phyloP scores from a whole-genome alignment of 35 echinoderm and acorn worm species.

The Eucidaris tribuloides region DNA sequence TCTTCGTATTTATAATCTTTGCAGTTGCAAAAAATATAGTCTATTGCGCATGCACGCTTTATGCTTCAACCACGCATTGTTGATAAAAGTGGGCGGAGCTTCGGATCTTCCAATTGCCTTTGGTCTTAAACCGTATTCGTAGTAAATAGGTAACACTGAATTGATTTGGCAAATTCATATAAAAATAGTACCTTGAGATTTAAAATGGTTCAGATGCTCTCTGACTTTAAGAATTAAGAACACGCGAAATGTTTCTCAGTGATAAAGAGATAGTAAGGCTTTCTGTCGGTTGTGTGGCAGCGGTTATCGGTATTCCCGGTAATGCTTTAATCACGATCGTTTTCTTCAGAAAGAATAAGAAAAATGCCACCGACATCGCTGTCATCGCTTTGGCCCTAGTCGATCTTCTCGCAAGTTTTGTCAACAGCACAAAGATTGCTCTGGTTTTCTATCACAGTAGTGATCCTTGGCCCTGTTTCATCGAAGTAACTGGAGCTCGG shows the following conservation, averaged over 20 bases:
- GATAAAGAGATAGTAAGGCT: neutral
- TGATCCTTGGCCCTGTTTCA: neutral
- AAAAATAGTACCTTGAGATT: too few relatives aligned
- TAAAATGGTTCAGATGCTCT: too few relatives aligned
- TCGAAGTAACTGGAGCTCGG: neutral
- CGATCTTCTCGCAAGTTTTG: neutral
- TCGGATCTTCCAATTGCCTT: too few relatives aligned
- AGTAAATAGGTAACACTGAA: too few relatives aligned
- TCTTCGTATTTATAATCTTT: too few relatives aligned
- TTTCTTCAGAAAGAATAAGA: neutral
- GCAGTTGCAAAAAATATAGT: too few relatives aligned
- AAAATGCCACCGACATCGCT: neutral
- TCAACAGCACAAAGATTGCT: neutral
- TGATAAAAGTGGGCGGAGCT: too few relatives aligned
- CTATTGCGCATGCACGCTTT: too few relatives aligned
- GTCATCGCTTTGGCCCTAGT: neutral
- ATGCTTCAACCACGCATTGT: too few relatives aligned
- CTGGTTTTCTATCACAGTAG: neutral
- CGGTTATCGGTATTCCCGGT: neutral
- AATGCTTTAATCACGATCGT: neutral
- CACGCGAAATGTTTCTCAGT: neutral
- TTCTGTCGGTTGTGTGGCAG: neutral
- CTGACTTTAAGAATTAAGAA: too few relatives aligned
- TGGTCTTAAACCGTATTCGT: too few relatives aligned
- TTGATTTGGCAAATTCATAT: too few relatives aligned